Base-by-base conservation (phyloP, 2,888 invertebrate species). In the Melipona bicolor region DNA sequence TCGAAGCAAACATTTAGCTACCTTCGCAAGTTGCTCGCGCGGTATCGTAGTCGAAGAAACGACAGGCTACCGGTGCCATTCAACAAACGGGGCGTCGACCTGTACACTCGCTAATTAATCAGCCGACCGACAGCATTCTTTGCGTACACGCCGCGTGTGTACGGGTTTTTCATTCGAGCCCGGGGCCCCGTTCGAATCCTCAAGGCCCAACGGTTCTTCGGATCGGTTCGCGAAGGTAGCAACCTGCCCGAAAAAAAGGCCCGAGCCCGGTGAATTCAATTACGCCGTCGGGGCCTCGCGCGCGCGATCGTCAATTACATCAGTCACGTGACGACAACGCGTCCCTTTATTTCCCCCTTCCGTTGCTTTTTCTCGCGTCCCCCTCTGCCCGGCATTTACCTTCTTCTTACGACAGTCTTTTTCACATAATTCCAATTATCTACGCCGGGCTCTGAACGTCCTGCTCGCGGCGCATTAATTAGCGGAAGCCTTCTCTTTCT, bases 371-470 rank as follows among this genome's bases (percentile, higher is more conserved):
- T 87, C 84, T 83, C 61, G 78, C 49, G 2, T 24, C 5, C 19
- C 0, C 17, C 3, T 19, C 13, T 0, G 0, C n/a, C 68, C 19
- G 27, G 54, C 61, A 61, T 27, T 49, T 87, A 87, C 83, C 77
- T 88, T 86, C 64, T 73, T 88, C 87, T 88, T 83, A 87, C 89
- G 85, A 86, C 85, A 61, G 88, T 88, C 91, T 88, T 90, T 89
- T 87, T 92, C 92, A 92, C 93, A 93, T 93, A 93, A 93, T 93
- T 93, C 91, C 92, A 94, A 94, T 94, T 94, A 94, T 93, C 91
- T 86, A 91, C 92, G 90, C 88, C 85, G 83, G 68, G 67, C 85
- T 85, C 83, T 17, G 82, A 81, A 75, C 86, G 84, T 49, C 61
- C 74, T 70, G 64, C 68, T 70, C 84, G 83, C 77, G 81, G 89